phyloP scores from a whole-genome alignment of 2,888 invertebrate genomes.

The Ochropleura leucogaster region DNA sequence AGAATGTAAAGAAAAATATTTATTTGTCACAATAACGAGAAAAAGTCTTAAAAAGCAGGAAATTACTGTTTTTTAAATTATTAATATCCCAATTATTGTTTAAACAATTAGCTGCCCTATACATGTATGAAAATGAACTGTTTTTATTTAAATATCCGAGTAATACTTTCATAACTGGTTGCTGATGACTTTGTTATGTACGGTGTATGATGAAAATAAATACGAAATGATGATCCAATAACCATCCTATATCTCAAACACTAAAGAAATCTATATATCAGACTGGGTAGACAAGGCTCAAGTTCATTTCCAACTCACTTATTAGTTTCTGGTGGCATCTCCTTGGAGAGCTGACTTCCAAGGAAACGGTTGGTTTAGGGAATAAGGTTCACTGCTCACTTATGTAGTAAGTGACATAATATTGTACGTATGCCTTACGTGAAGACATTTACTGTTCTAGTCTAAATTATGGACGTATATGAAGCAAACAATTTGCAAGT shows the following conservation, averaged over 20 bases:
- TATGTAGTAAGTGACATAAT: constrained; percentile 2
- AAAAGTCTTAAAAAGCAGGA: too few species aligned
- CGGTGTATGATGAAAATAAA: too few species aligned
- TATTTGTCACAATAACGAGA: too few species aligned
- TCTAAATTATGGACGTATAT: not conserved
- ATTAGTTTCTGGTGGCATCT: constrained; percentile 47
- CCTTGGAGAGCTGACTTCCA: constrained; percentile 35
- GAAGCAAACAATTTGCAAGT: too few species aligned
- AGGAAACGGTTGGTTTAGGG: constrained; percentile 25
- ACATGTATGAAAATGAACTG: too few species aligned
- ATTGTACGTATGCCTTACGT: constrained; percentile 8
- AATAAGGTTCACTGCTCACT: constrained; percentile 10
- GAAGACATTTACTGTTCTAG: not conserved
- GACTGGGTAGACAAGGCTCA: constrained; percentile 16
- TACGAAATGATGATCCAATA: not conserved
- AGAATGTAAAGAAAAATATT: too few species aligned
- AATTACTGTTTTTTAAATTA: too few species aligned
- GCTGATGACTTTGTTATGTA: too few species aligned
- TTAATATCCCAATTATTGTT: too few species aligned
- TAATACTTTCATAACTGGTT: too few species aligned
- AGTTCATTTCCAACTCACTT: constrained; percentile 54
- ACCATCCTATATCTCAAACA: not conserved
- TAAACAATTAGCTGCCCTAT: too few species aligned
- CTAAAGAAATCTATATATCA: constrained; percentile 1
- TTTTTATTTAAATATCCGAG: too few species aligned